Conservation (phyloP, 1,140 invertebrate genomes). For the Monomorium pharaonis region DNA sequence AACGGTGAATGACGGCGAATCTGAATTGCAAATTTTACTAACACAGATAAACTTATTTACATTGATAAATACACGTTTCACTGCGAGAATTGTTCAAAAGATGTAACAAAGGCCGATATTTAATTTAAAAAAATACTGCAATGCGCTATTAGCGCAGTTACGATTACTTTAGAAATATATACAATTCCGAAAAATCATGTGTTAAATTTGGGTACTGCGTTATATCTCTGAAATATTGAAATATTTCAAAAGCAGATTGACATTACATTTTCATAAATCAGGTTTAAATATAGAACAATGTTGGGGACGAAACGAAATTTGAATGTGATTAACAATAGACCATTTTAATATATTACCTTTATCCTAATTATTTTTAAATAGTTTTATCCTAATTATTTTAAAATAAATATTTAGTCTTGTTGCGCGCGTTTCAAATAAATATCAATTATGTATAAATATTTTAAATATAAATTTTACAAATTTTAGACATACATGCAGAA, state of each 20-base stretch:
- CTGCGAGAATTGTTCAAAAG: constrained; percentile 3
- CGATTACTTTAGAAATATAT: neutral
- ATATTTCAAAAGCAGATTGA: neutral
- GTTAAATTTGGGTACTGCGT: neutral
- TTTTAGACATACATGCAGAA: neutral
- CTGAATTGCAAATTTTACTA: constrained; percentile 18
- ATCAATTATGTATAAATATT: too few species aligned
- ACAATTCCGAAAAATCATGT: neutral
- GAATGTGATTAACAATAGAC: neutral
- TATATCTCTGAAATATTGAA: neutral
- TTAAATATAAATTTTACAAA: neutral
- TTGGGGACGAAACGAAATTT: neutral
- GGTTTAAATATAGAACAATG: neutral
- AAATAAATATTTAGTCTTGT: neutral
- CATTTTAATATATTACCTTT: neutral
- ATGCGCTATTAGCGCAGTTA: neutral
- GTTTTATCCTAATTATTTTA: neutral
- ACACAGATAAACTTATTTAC: neutral
- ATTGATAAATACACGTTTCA: constrained; percentile 9
- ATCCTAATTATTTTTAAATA: neutral
- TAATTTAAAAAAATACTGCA: constrained; percentile 13
- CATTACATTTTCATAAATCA: neutral
- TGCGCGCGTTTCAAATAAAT: too few species aligned
- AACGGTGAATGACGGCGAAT: neutral
- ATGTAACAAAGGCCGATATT: neutral